Evolutionary conservation across 2,113 vertebrate genomes (phyloP).

Genomic region (Phodopus roborovskii): DNA sequence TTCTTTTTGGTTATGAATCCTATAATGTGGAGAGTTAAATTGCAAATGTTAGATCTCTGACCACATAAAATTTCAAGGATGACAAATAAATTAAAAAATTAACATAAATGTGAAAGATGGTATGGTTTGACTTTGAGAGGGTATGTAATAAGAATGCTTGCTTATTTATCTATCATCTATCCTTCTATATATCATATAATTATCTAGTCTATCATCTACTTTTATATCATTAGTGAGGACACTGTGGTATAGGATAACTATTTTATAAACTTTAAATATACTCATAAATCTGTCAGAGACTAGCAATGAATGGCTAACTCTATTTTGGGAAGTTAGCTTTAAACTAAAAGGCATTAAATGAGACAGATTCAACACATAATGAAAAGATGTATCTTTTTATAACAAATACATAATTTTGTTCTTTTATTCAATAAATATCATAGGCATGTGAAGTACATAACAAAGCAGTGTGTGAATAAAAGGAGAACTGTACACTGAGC

Average conservation of each 20-base stretch:
- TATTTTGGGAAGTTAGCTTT: not conserved
- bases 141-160: not conserved
- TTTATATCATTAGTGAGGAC: not conserved
- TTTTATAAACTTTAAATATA: slow-evolving; percentile 60
- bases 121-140: not conserved
- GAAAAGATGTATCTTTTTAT: not conserved
- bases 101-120: not conserved
- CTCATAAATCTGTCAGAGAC: not conserved
- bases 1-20: slow-evolving; percentile 40
- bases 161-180: slow-evolving; percentile 42
- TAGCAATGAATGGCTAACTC: slow-evolving; percentile 6
- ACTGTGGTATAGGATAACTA: slow-evolving; percentile 20
- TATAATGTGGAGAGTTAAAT: not conserved
- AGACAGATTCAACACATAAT: not conserved
- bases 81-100: not conserved
- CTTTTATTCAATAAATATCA: not conserved
- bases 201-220: too few species aligned
- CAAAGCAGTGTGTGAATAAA: not conserved
- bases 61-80: not conserved
- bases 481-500: not conserved
- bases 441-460: not conserved
- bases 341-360: not conserved
- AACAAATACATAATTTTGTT: not conserved
- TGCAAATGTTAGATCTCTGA: not conserved
- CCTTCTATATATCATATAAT: too few species aligned